Evolutionary conservation across 1,140 invertebrate species (phyloP).

Genomic region (Drosophila suzukii): DNA sequence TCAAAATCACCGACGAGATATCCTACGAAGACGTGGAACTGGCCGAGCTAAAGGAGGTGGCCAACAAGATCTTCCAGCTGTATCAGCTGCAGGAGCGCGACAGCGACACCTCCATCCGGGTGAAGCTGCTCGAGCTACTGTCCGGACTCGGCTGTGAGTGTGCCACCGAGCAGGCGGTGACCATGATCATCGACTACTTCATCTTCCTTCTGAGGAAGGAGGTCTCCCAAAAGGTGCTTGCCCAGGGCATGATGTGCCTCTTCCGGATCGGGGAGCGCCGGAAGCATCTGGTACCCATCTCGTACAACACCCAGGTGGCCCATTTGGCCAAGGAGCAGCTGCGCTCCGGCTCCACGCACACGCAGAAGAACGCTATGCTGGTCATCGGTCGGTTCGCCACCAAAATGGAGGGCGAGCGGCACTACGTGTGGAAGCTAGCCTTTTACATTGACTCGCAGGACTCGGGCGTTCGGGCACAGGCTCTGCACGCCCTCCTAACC

Average conservation of each 20-base stretch:
- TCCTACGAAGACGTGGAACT: slow-evolving; percentile 64
- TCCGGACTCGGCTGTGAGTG: slow-evolving; percentile 69
- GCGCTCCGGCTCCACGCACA: slow-evolving; percentile 89
- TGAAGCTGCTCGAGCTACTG: slow-evolving; percentile 71
- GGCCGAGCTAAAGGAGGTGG: slow-evolving; percentile 62
- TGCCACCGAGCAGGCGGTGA: slow-evolving; percentile 54
- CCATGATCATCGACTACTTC: slow-evolving; percentile 87
- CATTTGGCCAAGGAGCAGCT: slow-evolving; percentile 88
- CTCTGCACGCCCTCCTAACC: slow-evolving; percentile 92
- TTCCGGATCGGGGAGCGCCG: slow-evolving; percentile 71
- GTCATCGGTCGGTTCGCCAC: slow-evolving; percentile 88
- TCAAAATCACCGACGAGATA: slow-evolving; percentile 79
- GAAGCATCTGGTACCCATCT: slow-evolving; percentile 55
- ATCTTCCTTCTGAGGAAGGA: slow-evolving; percentile 90
- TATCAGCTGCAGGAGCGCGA: slow-evolving; percentile 75
- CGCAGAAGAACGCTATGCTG: slow-evolving; percentile 91
- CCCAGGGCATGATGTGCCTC: slow-evolving; percentile 76
- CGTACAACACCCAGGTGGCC: slow-evolving; percentile 74
- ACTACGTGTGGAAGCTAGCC: slow-evolving; percentile 88
- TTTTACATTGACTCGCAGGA: slow-evolving; percentile 95
- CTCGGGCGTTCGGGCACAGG: slow-evolving; percentile 94
- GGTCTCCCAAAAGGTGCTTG: slow-evolving; percentile 91
- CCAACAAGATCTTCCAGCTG: slow-evolving; percentile 65
- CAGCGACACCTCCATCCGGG: slow-evolving; percentile 73
- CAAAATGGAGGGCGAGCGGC: slow-evolving; percentile 85